Percentiles rank a stretch among this genome's conserved stretches.
phyloP scores from a whole-genome alignment of 2,113 vertebrate genomes.

The Corythaixoides concolor region DNA sequence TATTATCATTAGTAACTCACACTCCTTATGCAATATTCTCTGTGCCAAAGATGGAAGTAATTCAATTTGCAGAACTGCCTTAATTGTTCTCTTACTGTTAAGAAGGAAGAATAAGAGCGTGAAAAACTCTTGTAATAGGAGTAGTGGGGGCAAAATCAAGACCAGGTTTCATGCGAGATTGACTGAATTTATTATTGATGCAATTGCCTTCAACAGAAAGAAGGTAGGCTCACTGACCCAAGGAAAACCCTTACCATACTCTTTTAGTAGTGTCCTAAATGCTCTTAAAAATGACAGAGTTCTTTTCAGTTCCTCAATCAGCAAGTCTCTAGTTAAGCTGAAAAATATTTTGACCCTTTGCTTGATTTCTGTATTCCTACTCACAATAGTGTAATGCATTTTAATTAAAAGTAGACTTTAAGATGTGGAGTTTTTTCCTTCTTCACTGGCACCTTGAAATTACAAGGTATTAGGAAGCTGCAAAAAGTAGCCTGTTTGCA shows the following conservation, averaged over 20 bases:
- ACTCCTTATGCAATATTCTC: background rate
- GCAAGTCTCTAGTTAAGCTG: background rate
- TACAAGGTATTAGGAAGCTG: constrained; percentile 17
- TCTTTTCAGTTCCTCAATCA: background rate
- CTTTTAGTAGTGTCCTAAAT: background rate
- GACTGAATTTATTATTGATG: background rate
- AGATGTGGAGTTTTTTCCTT: background rate
- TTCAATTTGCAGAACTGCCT: constrained; percentile 46
- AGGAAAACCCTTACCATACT: background rate
- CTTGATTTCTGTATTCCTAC: constrained; percentile 20
- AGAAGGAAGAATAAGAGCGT: background rate
- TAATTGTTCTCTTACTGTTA: constrained; percentile 50
- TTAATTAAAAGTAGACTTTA: constrained; percentile 79
- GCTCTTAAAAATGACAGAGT: background rate
- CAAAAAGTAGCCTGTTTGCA: constrained; percentile 67
- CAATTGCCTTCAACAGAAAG: background rate
- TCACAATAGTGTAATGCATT: constrained; percentile 34
- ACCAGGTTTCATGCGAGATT: background rate
- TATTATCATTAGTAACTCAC: constrained; percentile 52
- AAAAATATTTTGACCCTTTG: constrained; percentile 25
- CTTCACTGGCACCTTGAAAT: constrained; percentile 32
- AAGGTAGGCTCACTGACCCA: background rate
- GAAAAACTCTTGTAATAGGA: background rate
- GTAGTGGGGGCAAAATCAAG: background rate
- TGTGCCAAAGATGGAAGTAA: constrained; percentile 56